Evolutionary conservation across 2,797 vertebrate genomes (phyloP).

Genomic region (Brachyrhaphis roseni): DNA sequence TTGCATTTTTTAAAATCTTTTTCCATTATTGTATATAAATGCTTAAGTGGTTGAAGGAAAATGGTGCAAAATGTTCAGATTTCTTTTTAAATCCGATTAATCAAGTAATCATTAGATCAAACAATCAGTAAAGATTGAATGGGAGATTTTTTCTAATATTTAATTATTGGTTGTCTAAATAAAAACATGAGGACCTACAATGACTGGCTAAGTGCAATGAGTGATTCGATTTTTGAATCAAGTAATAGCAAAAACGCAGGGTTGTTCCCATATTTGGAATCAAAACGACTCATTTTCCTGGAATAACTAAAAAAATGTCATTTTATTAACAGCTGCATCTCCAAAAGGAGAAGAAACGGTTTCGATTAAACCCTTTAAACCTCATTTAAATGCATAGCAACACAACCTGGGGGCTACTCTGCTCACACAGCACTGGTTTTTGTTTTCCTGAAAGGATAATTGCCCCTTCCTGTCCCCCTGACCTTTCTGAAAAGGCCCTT

Average conservation of each 20-base stretch:
- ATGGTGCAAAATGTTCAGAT: too few species aligned
- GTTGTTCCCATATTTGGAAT: not conserved
- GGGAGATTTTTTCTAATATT: not conserved
- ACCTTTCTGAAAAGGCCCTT: slow-evolving; percentile 98
- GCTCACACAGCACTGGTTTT: not conserved
- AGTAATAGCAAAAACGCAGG: not conserved
- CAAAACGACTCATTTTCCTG: not conserved
- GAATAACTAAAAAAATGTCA: not conserved
- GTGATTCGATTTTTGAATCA: not conserved
- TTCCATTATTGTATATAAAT: too few species aligned
- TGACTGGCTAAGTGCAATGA: not conserved
- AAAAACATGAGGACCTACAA: not conserved
- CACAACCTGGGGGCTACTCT: not conserved
- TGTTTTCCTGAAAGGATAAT: not conserved
- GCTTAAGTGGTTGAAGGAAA: too few species aligned
- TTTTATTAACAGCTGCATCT: not conserved
- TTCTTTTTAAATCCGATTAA: too few species aligned
- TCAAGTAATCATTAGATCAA: too few species aligned
- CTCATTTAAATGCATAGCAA: not conserved
- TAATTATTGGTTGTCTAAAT: not conserved
- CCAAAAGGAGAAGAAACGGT: not conserved
- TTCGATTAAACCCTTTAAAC: not conserved
- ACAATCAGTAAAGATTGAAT: not conserved
- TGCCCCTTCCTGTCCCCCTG: slow-evolving; percentile 27
- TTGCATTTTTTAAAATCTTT: too few species aligned